phyloP scores from a whole-genome alignment of 2,888 invertebrate genomes.

The Cheilosia grossa region DNA sequence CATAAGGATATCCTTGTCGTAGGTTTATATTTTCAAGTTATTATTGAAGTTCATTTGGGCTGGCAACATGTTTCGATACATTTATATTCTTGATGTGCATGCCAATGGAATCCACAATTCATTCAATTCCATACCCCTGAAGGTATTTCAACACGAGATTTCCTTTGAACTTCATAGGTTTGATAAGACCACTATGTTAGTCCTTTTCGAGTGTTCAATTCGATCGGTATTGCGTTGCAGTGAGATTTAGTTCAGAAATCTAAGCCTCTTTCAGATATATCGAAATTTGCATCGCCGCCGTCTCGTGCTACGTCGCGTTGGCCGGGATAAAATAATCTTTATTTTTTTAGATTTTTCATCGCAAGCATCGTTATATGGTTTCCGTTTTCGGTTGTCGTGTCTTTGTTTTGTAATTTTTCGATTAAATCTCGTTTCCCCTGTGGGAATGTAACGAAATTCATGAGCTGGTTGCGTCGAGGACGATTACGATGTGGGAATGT shows the following conservation, averaged over 20 bases:
- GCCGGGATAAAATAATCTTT: constrained; percentile 29
- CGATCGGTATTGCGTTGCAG: constrained; percentile 49
- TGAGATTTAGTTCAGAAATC: neutral
- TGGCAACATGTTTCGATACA: constrained; percentile 39
- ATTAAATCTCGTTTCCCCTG: constrained; percentile 43
- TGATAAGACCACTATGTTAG: constrained; percentile 60
- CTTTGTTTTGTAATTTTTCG: constrained; percentile 41
- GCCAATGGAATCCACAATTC: constrained; percentile 63
- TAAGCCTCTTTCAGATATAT: constrained; percentile 9
- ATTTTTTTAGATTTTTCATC: constrained; percentile 33
- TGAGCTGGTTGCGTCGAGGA: constrained; percentile 19
- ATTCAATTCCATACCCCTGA: constrained; percentile 29
- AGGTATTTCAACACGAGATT: constrained; percentile 17
- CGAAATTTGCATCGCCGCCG: constrained; percentile 33
- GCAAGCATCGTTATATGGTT: constrained; percentile 24
- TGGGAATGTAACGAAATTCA: constrained; percentile 41
- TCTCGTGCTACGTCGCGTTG: neutral
- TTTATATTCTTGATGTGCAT: constrained; percentile 15
- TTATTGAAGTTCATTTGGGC: neutral
- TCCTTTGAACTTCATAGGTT: constrained; percentile 55
- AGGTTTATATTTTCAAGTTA: constrained; percentile 22
- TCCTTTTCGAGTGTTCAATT: constrained; percentile 68
- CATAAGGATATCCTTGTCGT: constrained; percentile 18
- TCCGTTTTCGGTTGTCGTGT: constrained; percentile 9
- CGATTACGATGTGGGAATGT: constrained; percentile 64